Evolutionary conservation across 2,113 vertebrate species (phyloP), one percentile per base, ranked within the genome.

Genomic region (Panthera uncia): DNA sequence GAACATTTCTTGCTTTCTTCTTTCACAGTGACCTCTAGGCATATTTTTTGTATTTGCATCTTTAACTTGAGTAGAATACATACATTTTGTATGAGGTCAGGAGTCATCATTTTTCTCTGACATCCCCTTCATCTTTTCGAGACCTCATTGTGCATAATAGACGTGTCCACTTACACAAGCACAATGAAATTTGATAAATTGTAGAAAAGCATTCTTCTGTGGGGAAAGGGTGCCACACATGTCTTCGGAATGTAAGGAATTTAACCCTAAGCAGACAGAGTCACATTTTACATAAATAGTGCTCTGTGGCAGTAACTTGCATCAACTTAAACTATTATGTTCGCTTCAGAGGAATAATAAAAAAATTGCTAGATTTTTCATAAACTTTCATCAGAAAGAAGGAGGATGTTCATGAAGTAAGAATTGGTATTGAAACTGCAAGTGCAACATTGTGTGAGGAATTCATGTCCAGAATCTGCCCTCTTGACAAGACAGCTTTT

Each of bases 321-420:
- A 98, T 83, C 48, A 88, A 36, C 66, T 97, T 23, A n/a, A 91
- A n/a, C 84, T 36, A 68, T 93, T 96, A 85, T 19, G n/a, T 3
- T 7, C 91, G 94, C 94, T 96, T 96, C 79, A 89, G 92, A 95
- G 92, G 69, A 97, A 55, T 48, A 95, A 73, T 31, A 97, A 95
- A 97, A 55, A 55, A 97, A 97, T 97, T 84, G 65, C 82, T 96
- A 63, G 61, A 93, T 96, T 98, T 97, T 89, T 97, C 71, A 65
- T 16, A 93, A 78, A 15, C 33, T 85, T 97, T 97, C 93, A 41
- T 87, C 91, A 50, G 29, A 86, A 16, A 93, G 21, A 65, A 50
- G 79, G 66, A 86, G 7, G 21, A 27, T 8, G 38, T 29, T 91
- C 0, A 91, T 91, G 85, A 95, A 93, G 61, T 23, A 80, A 93